Evolutionary conservation across 2,797 vertebrate species (phyloP).

Genomic region (Poecilia wingei): DNA sequence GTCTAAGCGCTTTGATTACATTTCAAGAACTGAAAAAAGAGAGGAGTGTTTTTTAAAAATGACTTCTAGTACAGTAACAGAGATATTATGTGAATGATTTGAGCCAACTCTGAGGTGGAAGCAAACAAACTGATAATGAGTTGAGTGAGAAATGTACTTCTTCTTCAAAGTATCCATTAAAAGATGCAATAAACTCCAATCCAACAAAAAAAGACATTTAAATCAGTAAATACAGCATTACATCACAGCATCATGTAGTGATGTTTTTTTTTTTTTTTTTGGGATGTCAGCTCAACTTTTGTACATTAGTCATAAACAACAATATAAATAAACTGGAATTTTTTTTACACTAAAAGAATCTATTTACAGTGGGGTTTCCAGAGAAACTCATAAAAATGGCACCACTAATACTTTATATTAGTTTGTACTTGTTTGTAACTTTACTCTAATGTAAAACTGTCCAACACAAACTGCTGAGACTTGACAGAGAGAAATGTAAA

Average conservation of each 20-base stretch:
- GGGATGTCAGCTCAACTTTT: not conserved
- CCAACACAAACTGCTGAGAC: not conserved
- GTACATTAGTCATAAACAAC: not conserved
- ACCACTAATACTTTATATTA: not conserved
- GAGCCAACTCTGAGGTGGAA: constrained; percentile 22
- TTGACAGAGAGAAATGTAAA: not conserved
- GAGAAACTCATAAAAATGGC: not conserved
- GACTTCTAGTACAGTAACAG: constrained; percentile 69
- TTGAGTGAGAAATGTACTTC: constrained; percentile 56
- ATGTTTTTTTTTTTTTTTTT: not conserved
- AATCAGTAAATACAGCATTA: constrained; percentile 23
- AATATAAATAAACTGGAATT: not conserved
- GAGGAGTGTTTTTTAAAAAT: constrained; percentile 40
- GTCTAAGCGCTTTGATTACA: constrained; percentile 64
- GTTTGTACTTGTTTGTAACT: not conserved
- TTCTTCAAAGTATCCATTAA: constrained; percentile 20
- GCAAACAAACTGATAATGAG: constrained; percentile 29
- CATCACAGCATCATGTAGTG: not conserved
- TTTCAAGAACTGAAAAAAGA: constrained; percentile 57
- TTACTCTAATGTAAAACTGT: not conserved
- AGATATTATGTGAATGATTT: constrained; percentile 25
- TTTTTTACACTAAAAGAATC: constrained; percentile 2
- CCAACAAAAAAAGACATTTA: not conserved
- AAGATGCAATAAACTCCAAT: constrained; percentile 2
- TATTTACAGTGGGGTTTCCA: constrained; percentile 6